phyloP scores from a whole-genome alignment of 2,113 vertebrate species.

The Ifrita kowaldi region DNA sequence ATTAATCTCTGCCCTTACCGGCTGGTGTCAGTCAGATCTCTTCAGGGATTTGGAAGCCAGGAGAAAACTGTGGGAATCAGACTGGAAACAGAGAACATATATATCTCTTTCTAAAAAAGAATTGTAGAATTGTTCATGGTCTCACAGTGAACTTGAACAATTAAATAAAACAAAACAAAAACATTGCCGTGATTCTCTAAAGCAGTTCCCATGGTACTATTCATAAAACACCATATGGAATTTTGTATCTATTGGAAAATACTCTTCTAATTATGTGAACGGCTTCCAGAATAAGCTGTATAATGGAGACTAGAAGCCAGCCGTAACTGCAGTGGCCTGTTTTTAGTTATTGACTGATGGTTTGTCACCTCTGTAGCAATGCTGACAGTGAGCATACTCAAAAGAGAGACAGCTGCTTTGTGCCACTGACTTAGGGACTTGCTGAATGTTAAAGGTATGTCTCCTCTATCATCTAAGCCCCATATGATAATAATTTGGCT shows the following conservation, averaged over 20 bases:
- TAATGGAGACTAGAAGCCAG: neutral
- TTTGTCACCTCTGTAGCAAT: neutral
- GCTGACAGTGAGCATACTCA: neutral
- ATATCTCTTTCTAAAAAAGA: neutral
- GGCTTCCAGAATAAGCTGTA: neutral
- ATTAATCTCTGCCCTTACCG: neutral
- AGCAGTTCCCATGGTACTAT: neutral
- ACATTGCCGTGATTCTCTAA: neutral
- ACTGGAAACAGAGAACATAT: neutral
- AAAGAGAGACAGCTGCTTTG: neutral
- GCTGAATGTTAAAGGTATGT: neutral
- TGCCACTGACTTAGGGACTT: neutral
- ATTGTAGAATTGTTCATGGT: neutral
- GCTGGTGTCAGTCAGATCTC: constrained; percentile 10
- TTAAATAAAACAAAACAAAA: neutral
- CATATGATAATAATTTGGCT: neutral
- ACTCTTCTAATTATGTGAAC: neutral
- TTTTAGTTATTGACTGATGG: neutral
- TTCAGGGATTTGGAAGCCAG: neutral
- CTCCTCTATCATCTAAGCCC: neutral
- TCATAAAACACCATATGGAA: constrained; percentile 12
- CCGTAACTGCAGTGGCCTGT: neutral
- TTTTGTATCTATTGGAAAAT: neutral
- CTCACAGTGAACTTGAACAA: constrained; percentile 13
- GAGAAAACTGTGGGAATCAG: constrained; percentile 18